Evolutionary conservation across 2,888 invertebrate species (phyloP).

Genomic region (Coelopa pilipes): DNA sequence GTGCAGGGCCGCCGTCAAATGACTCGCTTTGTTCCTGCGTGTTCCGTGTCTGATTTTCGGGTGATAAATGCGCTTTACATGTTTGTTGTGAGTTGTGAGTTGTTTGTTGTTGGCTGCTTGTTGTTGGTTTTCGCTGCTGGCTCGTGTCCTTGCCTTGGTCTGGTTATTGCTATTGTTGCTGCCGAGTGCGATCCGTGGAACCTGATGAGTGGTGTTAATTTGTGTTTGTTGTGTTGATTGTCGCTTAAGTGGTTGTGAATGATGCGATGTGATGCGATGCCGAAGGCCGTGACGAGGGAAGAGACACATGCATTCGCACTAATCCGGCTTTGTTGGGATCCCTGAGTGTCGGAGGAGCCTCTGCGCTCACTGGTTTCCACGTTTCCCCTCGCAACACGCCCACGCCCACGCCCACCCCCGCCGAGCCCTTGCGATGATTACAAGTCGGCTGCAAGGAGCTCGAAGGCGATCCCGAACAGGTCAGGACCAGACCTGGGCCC

Average conservation of each 20-base stretch:
- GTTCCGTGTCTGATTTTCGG: slow-evolving; percentile 39
- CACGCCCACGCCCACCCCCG: too few species aligned
- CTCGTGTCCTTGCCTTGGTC: not conserved
- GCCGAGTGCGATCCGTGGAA: slow-evolving; percentile 17
- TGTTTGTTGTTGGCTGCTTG: slow-evolving; percentile 9
- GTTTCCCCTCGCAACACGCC: too few species aligned
- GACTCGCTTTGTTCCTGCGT: slow-evolving; percentile 16
- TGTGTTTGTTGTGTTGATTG: slow-evolving; percentile 37
- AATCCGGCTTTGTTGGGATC: slow-evolving; percentile 11
- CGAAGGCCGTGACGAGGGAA: too few species aligned
- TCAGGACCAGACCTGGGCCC: too few species aligned
- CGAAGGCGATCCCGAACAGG: too few species aligned
- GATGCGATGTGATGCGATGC: slow-evolving; percentile 28
- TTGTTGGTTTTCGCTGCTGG: not conserved
- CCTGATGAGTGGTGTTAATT: slow-evolving; percentile 39
- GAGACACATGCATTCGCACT: slow-evolving; percentile 16
- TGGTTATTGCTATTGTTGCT: slow-evolving; percentile 12
- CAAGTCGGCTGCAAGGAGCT: too few species aligned
- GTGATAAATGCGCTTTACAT: slow-evolving; percentile 52
- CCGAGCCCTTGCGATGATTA: too few species aligned
- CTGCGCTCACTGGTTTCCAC: too few species aligned
- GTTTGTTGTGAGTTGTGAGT: too few species aligned
- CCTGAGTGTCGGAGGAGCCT: too few species aligned
- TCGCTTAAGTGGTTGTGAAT: slow-evolving; percentile 32
- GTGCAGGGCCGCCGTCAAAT: slow-evolving; percentile 32